Percentiles rank a stretch among this genome's conserved stretches.
Conservation (phyloP, 2,113 vertebrate species). For the Gorsachius goisagi region DNA sequence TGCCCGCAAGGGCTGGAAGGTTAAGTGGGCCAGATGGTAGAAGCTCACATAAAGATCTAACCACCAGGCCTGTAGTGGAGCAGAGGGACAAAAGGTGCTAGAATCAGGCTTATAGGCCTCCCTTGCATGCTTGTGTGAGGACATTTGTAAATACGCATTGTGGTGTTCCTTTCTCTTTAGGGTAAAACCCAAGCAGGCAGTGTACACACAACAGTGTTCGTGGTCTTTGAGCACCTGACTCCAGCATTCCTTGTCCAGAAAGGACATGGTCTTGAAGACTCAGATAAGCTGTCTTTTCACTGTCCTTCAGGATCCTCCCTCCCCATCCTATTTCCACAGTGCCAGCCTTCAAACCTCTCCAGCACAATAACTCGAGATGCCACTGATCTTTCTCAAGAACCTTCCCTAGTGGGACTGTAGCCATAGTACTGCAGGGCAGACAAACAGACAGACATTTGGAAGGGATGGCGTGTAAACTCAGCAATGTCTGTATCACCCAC, state of each 20-base stretch:
- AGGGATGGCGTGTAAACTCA: background rate
- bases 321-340: background rate
- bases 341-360: background rate
- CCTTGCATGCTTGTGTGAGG: background rate
- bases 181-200: background rate
- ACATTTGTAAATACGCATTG: background rate
- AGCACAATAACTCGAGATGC: background rate
- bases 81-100: background rate
- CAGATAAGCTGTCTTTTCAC: background rate
- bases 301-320: background rate
- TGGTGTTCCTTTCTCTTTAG: background rate
- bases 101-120: background rate
- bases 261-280: background rate
- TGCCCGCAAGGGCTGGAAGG: background rate
- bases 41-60: background rate
- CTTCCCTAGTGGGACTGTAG: background rate
- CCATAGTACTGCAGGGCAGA: background rate
- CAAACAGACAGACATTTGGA: background rate
- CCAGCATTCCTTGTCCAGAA: background rate
- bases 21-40: background rate
- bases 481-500: background rate
- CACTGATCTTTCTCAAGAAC: background rate
- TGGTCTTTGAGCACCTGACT: background rate
- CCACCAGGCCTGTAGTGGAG: background rate
- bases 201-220: accelerated